Evolutionary conservation across 2,888 invertebrate species (phyloP).

Genomic region (Agrochola macilenta): DNA sequence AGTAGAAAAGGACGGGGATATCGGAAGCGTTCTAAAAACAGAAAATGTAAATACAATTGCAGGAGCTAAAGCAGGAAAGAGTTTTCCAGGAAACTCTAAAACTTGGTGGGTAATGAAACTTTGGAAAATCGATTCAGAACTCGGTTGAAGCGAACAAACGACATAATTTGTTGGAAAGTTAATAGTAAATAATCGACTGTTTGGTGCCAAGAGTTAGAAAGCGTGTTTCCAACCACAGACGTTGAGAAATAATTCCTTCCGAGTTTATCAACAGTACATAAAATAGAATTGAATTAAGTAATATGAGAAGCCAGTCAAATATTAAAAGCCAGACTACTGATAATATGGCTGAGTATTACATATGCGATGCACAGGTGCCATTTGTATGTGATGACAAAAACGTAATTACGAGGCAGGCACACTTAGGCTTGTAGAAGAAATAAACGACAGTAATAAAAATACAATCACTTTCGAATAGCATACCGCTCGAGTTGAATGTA

Average conservation of each 20-base stretch:
- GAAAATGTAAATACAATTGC: constrained; percentile 40
- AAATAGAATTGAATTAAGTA: constrained; percentile 28
- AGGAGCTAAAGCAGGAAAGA: constrained; percentile 39
- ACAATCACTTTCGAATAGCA: constrained; percentile 55
- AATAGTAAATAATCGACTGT: constrained; percentile 73
- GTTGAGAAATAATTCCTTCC: constrained; percentile 45
- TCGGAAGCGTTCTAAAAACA: constrained; percentile 23
- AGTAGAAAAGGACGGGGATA: constrained; percentile 13
- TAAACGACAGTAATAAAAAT: constrained; percentile 48
- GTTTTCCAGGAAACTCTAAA: constrained; percentile 41
- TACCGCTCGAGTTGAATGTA: constrained; percentile 38
- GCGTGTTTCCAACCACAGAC: constrained; percentile 57
- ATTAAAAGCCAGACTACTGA: constrained; percentile 7
- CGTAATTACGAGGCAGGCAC: constrained; percentile 44
- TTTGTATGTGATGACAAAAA: constrained; percentile 54
- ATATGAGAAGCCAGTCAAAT: constrained; percentile 17
- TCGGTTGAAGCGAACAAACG: constrained; percentile 62
- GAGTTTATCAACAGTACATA: constrained; percentile 33
- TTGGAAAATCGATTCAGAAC: constrained; percentile 57
- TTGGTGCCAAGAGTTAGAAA: constrained; percentile 64
- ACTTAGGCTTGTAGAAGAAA: constrained; percentile 41
- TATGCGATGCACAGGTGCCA: constrained; percentile 38
- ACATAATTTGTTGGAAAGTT: constrained; percentile 74
- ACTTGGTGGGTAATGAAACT: constrained; percentile 30
- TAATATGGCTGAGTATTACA: constrained; percentile 17